Percentiles rank a stretch among this genome's conserved stretches.
Conservation (phyloP, 1,140 invertebrate genomes). For the Paralvinella palmiformis region DNA sequence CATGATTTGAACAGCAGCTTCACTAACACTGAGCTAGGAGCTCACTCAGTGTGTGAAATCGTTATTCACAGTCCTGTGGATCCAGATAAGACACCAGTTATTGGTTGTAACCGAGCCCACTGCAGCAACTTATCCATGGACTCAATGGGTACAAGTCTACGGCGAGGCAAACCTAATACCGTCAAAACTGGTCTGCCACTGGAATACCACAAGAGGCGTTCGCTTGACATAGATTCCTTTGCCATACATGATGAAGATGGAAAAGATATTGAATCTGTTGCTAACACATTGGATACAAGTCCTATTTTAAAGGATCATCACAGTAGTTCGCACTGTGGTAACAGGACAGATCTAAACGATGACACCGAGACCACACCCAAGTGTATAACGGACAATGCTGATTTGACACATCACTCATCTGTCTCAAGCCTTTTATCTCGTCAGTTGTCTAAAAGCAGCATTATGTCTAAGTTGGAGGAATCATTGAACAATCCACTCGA, state of each 20-base stretch:
- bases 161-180: constrained; percentile 36
- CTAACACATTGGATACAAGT: constrained; percentile 5
- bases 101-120: too few relatives aligned
- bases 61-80: too few relatives aligned
- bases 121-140: too few relatives aligned
- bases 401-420: too few relatives aligned
- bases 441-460: too few relatives aligned
- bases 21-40: too few relatives aligned
- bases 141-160: constrained; percentile 17
- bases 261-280: not conserved
- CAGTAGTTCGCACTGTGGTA: not conserved
- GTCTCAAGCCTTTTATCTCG: too few relatives aligned
- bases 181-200: constrained; percentile 30
- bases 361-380: not conserved
- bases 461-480: not conserved
- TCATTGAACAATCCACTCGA: not conserved
- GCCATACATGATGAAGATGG: not conserved
- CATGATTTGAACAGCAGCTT: too few relatives aligned
- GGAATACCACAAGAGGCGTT: not conserved
- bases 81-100: too few relatives aligned
- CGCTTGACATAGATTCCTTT: not conserved
- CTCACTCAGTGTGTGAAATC: too few relatives aligned
- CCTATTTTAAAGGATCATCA: not conserved
- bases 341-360: too few relatives aligned
- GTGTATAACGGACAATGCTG: not conserved